These are phyloP conservation scores for Mesorhabditis belari DNA, from an alignment of 2,888 invertebrate species.

Conservation along the genomic window DNA sequence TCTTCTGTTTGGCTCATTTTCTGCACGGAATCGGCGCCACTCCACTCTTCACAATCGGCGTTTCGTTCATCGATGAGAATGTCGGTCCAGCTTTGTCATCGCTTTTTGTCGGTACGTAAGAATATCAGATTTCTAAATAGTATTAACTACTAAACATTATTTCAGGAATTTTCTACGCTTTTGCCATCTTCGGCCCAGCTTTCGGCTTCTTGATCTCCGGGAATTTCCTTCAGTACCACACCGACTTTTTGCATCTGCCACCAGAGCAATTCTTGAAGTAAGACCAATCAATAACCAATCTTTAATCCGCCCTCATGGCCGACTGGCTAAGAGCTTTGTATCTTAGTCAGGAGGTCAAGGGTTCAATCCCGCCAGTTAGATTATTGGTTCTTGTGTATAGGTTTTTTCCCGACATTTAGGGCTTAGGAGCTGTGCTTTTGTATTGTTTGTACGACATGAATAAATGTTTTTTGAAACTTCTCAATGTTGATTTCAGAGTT, in stretches of 20 bases:
- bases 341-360: no score
- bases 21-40: slow-evolving; percentile 79
- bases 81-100: slow-evolving; percentile 57
- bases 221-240: slow-evolving; percentile 70
- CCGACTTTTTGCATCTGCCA: slow-evolving; percentile 49
- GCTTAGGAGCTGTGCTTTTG: no score
- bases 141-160: not conserved
- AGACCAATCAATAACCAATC: no score
- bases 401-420: no score
- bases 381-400: no score
- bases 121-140: not conserved
- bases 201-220: slow-evolving; percentile 77
- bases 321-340: no score
- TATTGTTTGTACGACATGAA: no score
- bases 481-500: slow-evolving; percentile 14
- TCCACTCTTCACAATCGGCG: slow-evolving; percentile 79
- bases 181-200: slow-evolving; percentile 77
- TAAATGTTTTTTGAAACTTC: no score
- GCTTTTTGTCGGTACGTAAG: slow-evolving; percentile 61
- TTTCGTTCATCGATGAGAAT: slow-evolving; percentile 81
- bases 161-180: slow-evolving; percentile 68
- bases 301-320: no score
- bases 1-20: slow-evolving; percentile 75
- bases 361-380: no score
- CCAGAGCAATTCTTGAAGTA: slow-evolving; percentile 34